Evolutionary conservation across 2,888 invertebrate genomes (phyloP).

Genomic region (Branchipolynoe longqiensis): DNA sequence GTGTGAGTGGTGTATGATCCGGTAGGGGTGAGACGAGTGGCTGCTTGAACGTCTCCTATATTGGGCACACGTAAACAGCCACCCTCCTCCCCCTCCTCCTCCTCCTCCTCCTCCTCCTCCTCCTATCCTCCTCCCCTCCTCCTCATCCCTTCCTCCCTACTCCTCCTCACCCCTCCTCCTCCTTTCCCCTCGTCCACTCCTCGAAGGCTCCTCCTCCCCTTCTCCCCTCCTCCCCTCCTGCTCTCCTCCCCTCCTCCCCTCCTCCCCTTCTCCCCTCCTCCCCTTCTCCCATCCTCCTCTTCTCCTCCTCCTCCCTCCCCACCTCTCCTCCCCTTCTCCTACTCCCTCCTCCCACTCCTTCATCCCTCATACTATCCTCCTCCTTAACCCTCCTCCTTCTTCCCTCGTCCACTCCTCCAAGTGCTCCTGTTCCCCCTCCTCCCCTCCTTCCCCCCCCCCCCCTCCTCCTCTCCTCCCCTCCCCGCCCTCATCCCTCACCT

Average conservation of each 20-base stretch:
- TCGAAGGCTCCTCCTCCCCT: background rate
- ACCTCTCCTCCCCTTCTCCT: background rate
- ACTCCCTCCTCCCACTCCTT: background rate
- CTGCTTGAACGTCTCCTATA: too few species aligned
- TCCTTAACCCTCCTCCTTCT: background rate
- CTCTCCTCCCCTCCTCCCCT: background rate
- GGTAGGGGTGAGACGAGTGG: too few species aligned
- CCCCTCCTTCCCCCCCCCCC: background rate
- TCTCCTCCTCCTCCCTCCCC: background rate
- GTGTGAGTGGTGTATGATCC: too few species aligned
- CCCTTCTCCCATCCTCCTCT: background rate
- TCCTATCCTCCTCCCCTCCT: background rate
- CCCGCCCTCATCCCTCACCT: too few species aligned
- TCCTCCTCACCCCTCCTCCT: background rate
- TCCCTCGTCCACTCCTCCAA: background rate
- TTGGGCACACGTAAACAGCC: too few species aligned
- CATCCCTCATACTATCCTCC: background rate
- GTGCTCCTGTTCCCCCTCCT: background rate
- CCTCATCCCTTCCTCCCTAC: background rate
- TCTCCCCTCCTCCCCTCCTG: slow-evolving; percentile 21
- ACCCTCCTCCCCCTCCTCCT: background rate
- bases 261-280: slow-evolving; percentile 19
- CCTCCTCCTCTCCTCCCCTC: too few species aligned
- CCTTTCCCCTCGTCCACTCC: background rate
- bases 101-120: background rate